These are phyloP conservation scores for Pantelozetes paolii DNA, from an alignment of 2,888 invertebrate species.

Conservation along the genomic window DNA sequence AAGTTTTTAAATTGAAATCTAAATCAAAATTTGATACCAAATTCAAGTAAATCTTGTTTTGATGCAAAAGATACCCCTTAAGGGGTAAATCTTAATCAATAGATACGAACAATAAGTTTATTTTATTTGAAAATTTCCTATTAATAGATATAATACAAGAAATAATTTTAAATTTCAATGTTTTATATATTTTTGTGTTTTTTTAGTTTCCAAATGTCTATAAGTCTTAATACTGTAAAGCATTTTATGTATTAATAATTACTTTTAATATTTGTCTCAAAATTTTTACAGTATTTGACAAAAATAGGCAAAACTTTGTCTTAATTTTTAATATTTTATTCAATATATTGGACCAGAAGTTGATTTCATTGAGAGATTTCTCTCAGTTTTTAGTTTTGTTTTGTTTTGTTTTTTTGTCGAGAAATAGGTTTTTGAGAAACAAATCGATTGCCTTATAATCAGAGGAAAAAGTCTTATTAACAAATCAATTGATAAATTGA, in stretches of 20 bases:
- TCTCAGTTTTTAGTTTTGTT: neutral
- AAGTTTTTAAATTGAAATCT: no score
- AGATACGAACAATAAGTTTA: neutral
- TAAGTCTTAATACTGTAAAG: neutral
- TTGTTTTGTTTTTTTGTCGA: no score
- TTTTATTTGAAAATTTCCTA: neutral
- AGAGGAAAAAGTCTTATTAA: neutral
- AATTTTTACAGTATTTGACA: slow-evolving; percentile 11
- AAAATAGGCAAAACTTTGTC: no score
- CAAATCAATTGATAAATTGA: neutral
- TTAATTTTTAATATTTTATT: neutral
- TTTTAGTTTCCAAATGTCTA: neutral
- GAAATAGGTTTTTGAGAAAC: no score
- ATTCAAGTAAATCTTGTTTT: no score
- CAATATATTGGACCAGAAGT: slow-evolving; percentile 2
- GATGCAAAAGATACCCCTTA: no score
- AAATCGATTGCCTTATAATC: no score
- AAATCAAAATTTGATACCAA: no score
- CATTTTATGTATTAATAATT: neutral
- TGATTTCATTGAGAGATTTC: no score
- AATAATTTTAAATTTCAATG: neutral
- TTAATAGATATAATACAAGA: neutral
- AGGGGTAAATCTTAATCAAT: no score
- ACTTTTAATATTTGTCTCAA: neutral
- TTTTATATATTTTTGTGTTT: no score